Conservation (phyloP, 2,113 vertebrate species). For the Ia io region DNA sequence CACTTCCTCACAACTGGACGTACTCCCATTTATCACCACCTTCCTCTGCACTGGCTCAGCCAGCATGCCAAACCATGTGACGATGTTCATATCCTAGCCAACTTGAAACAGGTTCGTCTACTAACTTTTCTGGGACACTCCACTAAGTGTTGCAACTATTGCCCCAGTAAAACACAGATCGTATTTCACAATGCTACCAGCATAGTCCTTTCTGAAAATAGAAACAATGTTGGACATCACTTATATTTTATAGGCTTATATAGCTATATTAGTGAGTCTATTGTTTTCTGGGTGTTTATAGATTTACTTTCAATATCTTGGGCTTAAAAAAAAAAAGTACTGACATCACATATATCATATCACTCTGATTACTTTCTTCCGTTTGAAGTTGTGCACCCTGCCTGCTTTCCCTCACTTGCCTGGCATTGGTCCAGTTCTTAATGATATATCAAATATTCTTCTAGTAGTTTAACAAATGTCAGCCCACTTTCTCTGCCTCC, state of each 20-base stretch:
- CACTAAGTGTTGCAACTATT: not conserved
- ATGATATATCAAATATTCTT: slow-evolving; percentile 64
- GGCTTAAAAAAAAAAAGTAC: not conserved
- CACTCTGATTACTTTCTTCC: slow-evolving; percentile 26
- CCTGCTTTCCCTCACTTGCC: slow-evolving; percentile 49
- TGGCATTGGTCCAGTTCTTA: slow-evolving; percentile 59
- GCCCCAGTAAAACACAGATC: not conserved
- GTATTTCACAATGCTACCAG: slow-evolving; percentile 7
- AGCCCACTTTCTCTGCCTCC: not conserved
- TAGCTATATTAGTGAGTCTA: not conserved
- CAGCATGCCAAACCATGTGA: slow-evolving; percentile 6
- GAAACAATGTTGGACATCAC: not conserved
- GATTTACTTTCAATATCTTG: slow-evolving; percentile 20
- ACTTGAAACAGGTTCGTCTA: not conserved
- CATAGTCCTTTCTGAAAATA: slow-evolving; percentile 34
- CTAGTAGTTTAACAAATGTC: slow-evolving; percentile 65
- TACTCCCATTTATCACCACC: slow-evolving; percentile 50
- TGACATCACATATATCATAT: slow-evolving; percentile 42
- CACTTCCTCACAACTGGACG: slow-evolving; percentile 28
- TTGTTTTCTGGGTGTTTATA: slow-evolving; percentile 51
- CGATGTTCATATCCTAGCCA: not conserved
- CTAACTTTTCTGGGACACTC: not conserved
- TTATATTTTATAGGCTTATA: not conserved
- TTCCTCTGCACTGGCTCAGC: not conserved
- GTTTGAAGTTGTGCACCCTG: slow-evolving; percentile 36